Conservation (phyloP, 2,113 vertebrate species). For the human (Homo sapiens) region GRCh38 chr3:38199001-38199500, state of each 20-base stretch:
- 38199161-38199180: neutral
- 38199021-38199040: neutral
- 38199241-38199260: conserved; percentile 4
- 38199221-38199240: conserved; percentile 7
- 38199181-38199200: neutral
- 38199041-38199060: conserved; percentile 16
- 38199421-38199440: too few relatives aligned
- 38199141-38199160: neutral
- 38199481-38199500: too few relatives aligned
- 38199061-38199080: neutral
- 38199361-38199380: too few relatives aligned
- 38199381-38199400: too few relatives aligned
- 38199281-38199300: too few relatives aligned
- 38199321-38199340: too few relatives aligned
- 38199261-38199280: neutral
- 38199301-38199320: too few relatives aligned
- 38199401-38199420: too few relatives aligned
- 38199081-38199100: neutral
- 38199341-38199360: too few relatives aligned
- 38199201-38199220: conserved; percentile 2
- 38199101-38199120: neutral
- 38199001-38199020: neutral
- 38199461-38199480: too few relatives aligned
- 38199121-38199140: conserved; percentile 34
- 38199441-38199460: too few relatives aligned